Evolutionary conservation across 2,113 vertebrate species (phyloP), one percentile per base, ranked within the genome.

Genomic region (Rynchops niger): DNA sequence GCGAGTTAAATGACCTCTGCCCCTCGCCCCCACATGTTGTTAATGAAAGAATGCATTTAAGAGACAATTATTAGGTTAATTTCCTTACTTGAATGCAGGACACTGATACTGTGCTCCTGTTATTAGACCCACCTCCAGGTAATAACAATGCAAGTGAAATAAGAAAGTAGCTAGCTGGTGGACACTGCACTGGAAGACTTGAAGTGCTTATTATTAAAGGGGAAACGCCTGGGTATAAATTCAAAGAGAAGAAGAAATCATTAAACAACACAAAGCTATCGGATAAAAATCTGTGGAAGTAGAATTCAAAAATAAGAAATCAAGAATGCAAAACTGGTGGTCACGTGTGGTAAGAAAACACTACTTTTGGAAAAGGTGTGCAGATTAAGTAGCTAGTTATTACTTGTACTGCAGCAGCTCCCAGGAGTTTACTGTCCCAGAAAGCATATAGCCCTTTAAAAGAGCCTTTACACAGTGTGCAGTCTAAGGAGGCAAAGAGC

Each of bases 51-150:
- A 83, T 6, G 4, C 84, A 89, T 80, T 96, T 91, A 91, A 89
- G 58, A 94, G 83, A 97, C 94, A 94, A 95, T 96, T 97, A 91
- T 87, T 76, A 93, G 84, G 89, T 91, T 95, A 95, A 94, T 95
- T 95, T 93, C 93, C 83, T 89, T 80, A 82, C 93, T 82, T 70
- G 71, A 93, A 94, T 91, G 80, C 43, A 85, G 66, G 77, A 93
- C 84, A 91, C 53, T 77, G 83, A 92, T 93, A 65, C 43, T 89
- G 40, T 36, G 30, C 69, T 92, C 80, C 56, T 88, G 47, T 86
- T 89, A 91, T 82, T 92, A 88, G 77, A 78, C 23, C 67, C 56
- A 42, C 47, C 47, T 85, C 69, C 56, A 85, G 66, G 52, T 89
- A 95, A 50, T 71, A 91, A 67, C 47, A 82, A 86, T 17, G 23